phyloP scores from a whole-genome alignment of 2,888 invertebrate species.

The Eupsilia transversa region DNA sequence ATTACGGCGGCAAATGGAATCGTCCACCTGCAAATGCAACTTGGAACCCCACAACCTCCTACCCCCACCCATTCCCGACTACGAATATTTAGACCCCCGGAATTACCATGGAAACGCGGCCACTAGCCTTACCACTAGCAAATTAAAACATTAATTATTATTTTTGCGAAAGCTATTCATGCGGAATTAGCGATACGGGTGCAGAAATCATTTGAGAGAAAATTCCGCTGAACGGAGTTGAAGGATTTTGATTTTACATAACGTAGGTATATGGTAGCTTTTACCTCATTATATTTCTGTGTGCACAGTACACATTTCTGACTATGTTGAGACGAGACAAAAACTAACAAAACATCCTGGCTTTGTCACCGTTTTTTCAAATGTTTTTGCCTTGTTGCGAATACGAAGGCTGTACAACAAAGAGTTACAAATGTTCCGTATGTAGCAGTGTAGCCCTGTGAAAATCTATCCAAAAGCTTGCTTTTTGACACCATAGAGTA shows the following conservation, averaged over 20 bases:
- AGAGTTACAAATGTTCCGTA: slow-evolving; percentile 7
- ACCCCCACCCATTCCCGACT: slow-evolving; percentile 4
- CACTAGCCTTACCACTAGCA: slow-evolving; percentile 24
- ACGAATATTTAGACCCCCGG: slow-evolving; percentile 49
- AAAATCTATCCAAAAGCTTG: slow-evolving; percentile 10
- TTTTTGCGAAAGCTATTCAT: slow-evolving; percentile 31
- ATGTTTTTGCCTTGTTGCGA: slow-evolving; percentile 12
- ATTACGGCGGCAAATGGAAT: slow-evolving; percentile 59
- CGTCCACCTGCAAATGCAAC: slow-evolving; percentile 64
- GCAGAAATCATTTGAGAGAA: neutral
- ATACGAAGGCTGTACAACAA: neutral
- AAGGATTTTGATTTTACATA: neutral
- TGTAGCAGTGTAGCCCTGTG: neutral
- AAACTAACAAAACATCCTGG: neutral
- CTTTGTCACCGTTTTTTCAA: slow-evolving; percentile 8
- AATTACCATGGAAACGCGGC: slow-evolving; percentile 41
- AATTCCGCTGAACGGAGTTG: neutral
- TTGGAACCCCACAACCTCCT: slow-evolving; percentile 10
- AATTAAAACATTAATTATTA: slow-evolving; percentile 46
- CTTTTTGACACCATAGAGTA: slow-evolving; percentile 32
- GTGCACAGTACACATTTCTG: neutral
- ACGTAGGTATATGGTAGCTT: neutral
- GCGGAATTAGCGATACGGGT: slow-evolving; percentile 14
- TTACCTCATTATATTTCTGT: neutral
- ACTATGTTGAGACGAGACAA: neutral